These are phyloP conservation scores for Heliconius ethilla DNA, from an alignment of 2,888 invertebrate genomes.

Conservation along the genomic window DNA sequence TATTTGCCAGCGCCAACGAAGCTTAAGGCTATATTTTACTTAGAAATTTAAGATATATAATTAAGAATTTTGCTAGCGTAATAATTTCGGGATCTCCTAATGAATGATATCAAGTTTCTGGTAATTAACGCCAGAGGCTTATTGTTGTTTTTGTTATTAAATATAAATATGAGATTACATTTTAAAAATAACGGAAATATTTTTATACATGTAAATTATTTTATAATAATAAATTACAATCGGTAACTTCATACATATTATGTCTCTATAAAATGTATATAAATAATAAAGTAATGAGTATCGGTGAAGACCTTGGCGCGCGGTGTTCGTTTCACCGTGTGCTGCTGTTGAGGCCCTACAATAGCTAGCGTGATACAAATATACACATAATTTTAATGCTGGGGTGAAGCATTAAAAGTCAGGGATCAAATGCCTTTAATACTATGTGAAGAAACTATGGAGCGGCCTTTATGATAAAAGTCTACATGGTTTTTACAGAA, in stretches of 20 bases:
- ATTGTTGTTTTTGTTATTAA: constrained; percentile 68
- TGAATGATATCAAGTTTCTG: constrained; percentile 80
- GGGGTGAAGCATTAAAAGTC: constrained; percentile 83
- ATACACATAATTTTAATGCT: constrained; percentile 82
- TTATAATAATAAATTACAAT: constrained; percentile 1
- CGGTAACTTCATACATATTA: constrained; percentile 3
- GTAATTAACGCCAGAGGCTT: constrained; percentile 77
- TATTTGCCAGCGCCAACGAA: constrained; percentile 74
- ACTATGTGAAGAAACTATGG: constrained; percentile 53
- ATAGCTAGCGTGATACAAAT: constrained; percentile 81
- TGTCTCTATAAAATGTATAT: constrained; percentile 13
- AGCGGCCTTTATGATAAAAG: constrained; percentile 40
- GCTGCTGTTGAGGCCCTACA: constrained; percentile 76
- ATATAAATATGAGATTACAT: constrained; percentile 45
- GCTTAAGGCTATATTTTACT: constrained; percentile 78
- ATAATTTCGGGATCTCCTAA: constrained; percentile 80
- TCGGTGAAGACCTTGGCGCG: constrained; percentile 70
- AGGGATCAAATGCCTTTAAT: constrained; percentile 82
- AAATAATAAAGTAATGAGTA: constrained; percentile 47
- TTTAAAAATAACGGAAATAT: constrained; percentile 3
- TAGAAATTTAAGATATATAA: constrained; percentile 82
- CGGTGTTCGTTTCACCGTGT: constrained; percentile 69
- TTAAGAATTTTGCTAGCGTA: constrained; percentile 80
- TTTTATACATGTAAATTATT: not conserved
- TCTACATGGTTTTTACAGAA: not conserved